A percentile compares a stretch with the other conserved stretches of the same genome.
These are phyloP conservation scores for Temnopleurus reevesii DNA, from an alignment of 53 echinoderm and acorn worm genomes.

Conservation along the genomic window DNA sequence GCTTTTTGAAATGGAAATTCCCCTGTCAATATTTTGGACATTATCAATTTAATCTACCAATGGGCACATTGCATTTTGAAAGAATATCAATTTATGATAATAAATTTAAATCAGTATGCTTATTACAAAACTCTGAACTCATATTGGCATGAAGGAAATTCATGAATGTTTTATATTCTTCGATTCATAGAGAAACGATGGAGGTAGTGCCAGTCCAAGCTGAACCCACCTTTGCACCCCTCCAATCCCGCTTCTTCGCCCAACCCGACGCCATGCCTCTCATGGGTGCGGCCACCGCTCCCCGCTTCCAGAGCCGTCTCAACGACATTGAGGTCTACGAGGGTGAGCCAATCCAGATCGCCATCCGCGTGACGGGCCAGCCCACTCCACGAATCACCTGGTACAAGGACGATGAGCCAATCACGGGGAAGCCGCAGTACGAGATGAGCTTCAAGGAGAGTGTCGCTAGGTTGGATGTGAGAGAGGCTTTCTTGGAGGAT, in stretches of 20 bases:
- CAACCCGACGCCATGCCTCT: conserved; percentile 48
- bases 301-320: conserved; percentile 55
- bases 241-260: conserved; percentile 52
- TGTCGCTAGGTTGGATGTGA: conserved; percentile 63
- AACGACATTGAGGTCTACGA: conserved; percentile 64
- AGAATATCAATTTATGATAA: no score
- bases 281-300: conserved; percentile 39
- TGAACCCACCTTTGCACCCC: conserved; percentile 54
- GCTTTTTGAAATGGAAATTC: no score
- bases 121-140: no score
- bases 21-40: no score
- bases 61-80: no score
- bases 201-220: conserved; percentile 54
- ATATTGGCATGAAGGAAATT: neutral
- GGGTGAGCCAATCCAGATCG: conserved; percentile 80
- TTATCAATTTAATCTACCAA: no score
- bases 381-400: conserved; percentile 84
- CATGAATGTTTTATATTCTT: neutral
- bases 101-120: no score
- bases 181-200: conserved; percentile 35
- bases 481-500: conserved; percentile 70
- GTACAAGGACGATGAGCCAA: conserved; percentile 83
- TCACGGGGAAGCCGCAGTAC: conserved; percentile 64
- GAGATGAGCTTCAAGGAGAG: conserved; percentile 65
- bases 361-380: conserved; percentile 79